Evolutionary conservation across 2,797 vertebrate genomes (phyloP).

Genomic region (Sebastes matsubarae): DNA sequence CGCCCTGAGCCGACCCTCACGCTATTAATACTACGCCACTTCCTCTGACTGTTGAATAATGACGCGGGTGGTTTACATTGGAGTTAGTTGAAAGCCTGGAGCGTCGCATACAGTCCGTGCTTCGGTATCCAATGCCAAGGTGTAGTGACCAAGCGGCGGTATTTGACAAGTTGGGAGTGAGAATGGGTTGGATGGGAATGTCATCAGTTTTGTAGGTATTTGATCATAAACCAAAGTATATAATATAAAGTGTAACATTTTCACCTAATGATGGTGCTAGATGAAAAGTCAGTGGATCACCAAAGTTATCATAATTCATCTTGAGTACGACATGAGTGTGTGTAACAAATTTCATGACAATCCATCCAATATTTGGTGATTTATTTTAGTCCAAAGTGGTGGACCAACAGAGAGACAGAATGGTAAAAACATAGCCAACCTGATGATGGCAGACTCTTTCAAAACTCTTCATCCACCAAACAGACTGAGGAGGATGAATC

Average conservation of each 20-base stretch:
- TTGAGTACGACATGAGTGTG: neutral
- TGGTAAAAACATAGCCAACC: too few species aligned
- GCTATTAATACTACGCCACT: too few species aligned
- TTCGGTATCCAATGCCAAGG: too few species aligned
- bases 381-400: neutral
- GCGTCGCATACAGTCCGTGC: too few species aligned
- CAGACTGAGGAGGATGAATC: neutral
- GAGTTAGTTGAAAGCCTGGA: too few species aligned
- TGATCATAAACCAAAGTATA: neutral
- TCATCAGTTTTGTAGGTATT: neutral
- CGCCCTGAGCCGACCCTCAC: too few species aligned
- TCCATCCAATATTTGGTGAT: neutral
- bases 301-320: neutral
- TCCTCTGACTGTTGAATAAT: too few species aligned
- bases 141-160: rapidly evolving
- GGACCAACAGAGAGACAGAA: neutral
- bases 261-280: neutral
- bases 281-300: neutral
- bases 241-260: too few species aligned
- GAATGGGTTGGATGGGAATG: too few species aligned
- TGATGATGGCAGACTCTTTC: neutral
- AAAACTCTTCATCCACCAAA: neutral
- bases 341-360: neutral
- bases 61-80: too few species aligned
- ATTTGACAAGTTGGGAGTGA: too few species aligned